Conservation (phyloP, 2,888 invertebrate genomes). For the Colletes collaris region DNA sequence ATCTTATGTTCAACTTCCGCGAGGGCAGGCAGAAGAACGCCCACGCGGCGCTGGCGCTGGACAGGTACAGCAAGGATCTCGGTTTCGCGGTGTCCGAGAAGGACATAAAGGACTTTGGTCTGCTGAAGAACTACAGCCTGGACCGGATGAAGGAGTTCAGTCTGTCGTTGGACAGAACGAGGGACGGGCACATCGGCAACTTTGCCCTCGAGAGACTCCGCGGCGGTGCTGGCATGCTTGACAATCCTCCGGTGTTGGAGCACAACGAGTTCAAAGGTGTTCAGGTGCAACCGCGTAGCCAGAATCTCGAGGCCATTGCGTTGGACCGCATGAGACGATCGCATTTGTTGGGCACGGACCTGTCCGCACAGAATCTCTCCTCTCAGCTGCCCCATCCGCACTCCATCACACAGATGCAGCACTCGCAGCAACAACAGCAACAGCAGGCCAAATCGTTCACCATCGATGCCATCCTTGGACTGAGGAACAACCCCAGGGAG, state of each 20-base stretch:
- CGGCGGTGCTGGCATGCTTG: constrained; percentile 67
- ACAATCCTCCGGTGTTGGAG: constrained; percentile 71
- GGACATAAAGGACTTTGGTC: constrained; percentile 73
- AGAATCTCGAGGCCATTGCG: constrained; percentile 74
- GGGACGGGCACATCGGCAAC: constrained; percentile 69
- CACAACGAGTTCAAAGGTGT: constrained; percentile 70
- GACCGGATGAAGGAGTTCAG: constrained; percentile 77
- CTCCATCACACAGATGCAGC: constrained; percentile 75
- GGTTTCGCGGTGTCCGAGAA: constrained; percentile 70
- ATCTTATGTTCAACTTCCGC: constrained; percentile 70
- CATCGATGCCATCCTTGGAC: constrained; percentile 93
- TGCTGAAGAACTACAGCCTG: constrained; percentile 74
- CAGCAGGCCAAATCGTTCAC: constrained; percentile 90
- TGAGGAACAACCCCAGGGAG: constrained; percentile 84
- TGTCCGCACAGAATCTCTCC: constrained; percentile 65
- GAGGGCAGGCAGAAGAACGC: constrained; percentile 65
- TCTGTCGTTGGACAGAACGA: constrained; percentile 71
- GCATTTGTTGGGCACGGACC: constrained; percentile 66
- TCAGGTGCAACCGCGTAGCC: constrained; percentile 72
- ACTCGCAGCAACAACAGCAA: constrained; percentile 75
- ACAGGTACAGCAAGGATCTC: constrained; percentile 71
- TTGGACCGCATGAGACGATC: constrained; percentile 77
- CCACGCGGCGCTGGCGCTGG: constrained; percentile 56
- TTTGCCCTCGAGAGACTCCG: constrained; percentile 73
- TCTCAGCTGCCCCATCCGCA: constrained; percentile 67